Evolutionary conservation across 2,113 vertebrate genomes (phyloP), one percentile per base, ranked within the genome.

Genomic region (Puma concolor): DNA sequence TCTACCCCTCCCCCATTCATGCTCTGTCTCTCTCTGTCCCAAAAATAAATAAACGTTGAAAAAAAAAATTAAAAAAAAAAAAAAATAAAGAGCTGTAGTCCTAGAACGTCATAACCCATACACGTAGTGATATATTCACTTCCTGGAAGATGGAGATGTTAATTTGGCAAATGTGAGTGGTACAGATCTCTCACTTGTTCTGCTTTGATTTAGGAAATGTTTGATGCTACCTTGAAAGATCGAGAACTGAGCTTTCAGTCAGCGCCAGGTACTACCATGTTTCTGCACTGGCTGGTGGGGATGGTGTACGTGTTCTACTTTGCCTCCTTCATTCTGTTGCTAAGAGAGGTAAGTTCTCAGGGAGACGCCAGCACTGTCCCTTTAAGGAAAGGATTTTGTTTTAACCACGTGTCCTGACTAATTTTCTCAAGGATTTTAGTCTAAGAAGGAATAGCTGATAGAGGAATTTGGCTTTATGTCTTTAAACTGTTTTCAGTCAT

Each of bases 261-360:
- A 0, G 99, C 99, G 4, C 99, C 99, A 5, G 99, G 99, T 13
- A 99, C 99, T 11, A 99, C 99, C 54, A 99, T 99, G 99, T 99
- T 99, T 97, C 99, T 99, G 92, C 99, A 99, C 87, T 99, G 99
- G 99, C 98, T 99, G 36, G 99, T 99, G 29, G 99, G 99, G 81
- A 99, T 99, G 99, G 99, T 99, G 41, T 99, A 99, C 1, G 99
- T 99, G 97, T 99, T 99, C 98, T 99, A 99, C 98, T 99, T 99
- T 11, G 99, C 99, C 63, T 99, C 99, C 88, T 99, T 99, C 98
- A 99, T 99, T 84, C 99, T 99, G 76, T 96, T 99, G n/a, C 99
- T 99, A 93, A 98, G 99, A 99, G 99, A 99, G 99, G 99, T 99
- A 86, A 96, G 99, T 92, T 38, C 64, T 0, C 1, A 27, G 50